phyloP scores from a whole-genome alignment of 92 coral and sea anemone genomes.

The Palythoa grandis region DNA sequence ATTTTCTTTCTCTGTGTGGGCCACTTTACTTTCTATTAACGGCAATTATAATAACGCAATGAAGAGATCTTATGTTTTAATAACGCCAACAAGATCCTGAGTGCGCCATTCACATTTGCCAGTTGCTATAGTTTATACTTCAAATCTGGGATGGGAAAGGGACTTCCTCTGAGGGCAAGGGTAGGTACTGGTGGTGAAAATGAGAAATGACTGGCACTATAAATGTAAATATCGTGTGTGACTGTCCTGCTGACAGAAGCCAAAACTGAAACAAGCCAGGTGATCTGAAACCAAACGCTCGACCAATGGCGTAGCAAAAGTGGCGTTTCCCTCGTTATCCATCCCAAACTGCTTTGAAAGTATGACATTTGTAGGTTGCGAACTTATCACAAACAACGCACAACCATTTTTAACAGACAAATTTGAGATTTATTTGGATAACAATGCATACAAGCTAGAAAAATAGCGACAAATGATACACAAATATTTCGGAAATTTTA shows the following conservation, averaged over 20 bases:
- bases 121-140: not conserved
- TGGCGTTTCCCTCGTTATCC: too few relatives aligned
- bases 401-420: too few relatives aligned
- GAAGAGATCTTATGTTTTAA: not conserved
- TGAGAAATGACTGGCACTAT: too few relatives aligned
- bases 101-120: not conserved
- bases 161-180: not conserved
- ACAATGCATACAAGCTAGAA: too few relatives aligned
- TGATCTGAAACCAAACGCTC: too few relatives aligned
- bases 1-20: not conserved
- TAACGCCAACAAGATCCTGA: not conserved
- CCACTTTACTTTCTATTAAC: not conserved
- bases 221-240: not conserved
- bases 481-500: too few relatives aligned
- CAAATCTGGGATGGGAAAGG: not conserved
- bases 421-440: too few relatives aligned
- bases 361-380: too few relatives aligned
- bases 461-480: too few relatives aligned
- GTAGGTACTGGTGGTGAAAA: not conserved
- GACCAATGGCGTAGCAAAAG: too few relatives aligned
- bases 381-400: too few relatives aligned
- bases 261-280: not conserved
- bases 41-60: not conserved
- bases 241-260: not conserved
- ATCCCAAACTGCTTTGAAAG: too few relatives aligned